phyloP scores from a whole-genome alignment of 2,113 vertebrate genomes.

The Castor canadensis region DNA sequence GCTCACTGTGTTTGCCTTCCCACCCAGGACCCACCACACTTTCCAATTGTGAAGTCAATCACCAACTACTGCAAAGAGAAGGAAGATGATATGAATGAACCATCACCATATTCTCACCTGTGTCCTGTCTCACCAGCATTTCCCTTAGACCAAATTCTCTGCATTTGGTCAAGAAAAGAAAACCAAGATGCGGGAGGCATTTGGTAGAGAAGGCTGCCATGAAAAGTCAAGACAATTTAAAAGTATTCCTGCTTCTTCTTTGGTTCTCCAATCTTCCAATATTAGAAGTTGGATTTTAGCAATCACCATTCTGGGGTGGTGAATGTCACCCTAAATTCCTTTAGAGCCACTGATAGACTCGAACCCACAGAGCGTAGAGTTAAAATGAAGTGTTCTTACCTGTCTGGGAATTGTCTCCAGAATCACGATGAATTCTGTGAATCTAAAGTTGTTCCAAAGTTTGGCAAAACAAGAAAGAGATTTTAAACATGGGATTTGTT shows the following conservation, averaged over 20 bases:
- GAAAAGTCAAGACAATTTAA: neutral
- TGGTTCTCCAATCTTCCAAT: neutral
- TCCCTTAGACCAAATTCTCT: neutral
- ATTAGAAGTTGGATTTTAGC: neutral
- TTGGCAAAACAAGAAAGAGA: conserved; percentile 61
- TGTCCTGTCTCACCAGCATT: too few species aligned
- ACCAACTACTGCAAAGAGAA: neutral
- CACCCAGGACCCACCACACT: neutral
- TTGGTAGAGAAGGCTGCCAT: neutral
- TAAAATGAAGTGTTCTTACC: conserved; percentile 84
- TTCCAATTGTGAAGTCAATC: neutral
- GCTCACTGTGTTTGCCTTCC: neutral
- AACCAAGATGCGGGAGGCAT: neutral
- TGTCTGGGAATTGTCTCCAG: conserved; percentile 91
- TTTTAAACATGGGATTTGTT: conserved; percentile 55
- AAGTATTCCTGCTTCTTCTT: neutral
- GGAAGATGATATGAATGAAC: neutral
- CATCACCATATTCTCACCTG: neutral
- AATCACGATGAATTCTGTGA: conserved; percentile 88
- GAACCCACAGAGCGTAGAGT: neutral
- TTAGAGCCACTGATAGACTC: neutral
- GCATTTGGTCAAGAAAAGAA: neutral
- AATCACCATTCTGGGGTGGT: neutral
- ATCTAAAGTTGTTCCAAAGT: conserved; percentile 81
- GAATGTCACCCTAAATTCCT: neutral